Evolutionary conservation across 37 sponge, comb jelly and placozoan genomes (phyloP).

Genomic region (Hexactinellida sp.): DNA sequence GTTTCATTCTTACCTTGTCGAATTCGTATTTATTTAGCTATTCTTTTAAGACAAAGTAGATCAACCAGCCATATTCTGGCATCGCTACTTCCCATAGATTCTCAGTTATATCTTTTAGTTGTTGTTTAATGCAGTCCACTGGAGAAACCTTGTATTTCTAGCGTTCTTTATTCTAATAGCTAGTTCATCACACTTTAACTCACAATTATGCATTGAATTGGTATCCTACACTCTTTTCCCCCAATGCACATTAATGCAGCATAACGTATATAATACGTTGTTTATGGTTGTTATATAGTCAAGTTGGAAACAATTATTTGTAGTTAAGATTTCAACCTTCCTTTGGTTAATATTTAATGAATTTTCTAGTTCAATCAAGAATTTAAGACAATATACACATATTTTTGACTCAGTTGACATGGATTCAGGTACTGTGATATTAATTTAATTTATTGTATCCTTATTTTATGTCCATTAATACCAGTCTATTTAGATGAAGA

Average conservation of each 20-base stretch:
- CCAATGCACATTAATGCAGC: too few species aligned
- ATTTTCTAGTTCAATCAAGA: neutral
- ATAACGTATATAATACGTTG: too few species aligned
- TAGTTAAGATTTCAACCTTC: too few species aligned
- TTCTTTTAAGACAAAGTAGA: neutral
- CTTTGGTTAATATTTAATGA: too few species aligned
- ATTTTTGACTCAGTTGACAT: neutral
- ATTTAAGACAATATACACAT: neutral
- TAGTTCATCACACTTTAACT: neutral
- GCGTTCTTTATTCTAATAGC: neutral
- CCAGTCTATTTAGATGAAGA: too few species aligned
- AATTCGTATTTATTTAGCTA: neutral
- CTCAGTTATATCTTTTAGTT: too few species aligned
- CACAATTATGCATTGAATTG: slow-evolving; percentile 2
- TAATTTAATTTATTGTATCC: too few species aligned
- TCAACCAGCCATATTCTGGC: neutral
- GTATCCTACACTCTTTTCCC: neutral
- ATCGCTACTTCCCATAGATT: slow-evolving; percentile 5
- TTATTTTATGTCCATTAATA: too few species aligned
- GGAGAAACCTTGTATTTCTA: neutral
- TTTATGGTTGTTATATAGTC: too few species aligned
- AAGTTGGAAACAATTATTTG: too few species aligned
- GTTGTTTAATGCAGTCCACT: neutral
- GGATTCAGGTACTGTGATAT: neutral
- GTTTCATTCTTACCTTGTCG: neutral